A percentile compares a stretch with the other conserved stretches of the same genome.
phyloP scores from a whole-genome alignment of 2,888 invertebrate species.

The Stenichneumon culpator region DNA sequence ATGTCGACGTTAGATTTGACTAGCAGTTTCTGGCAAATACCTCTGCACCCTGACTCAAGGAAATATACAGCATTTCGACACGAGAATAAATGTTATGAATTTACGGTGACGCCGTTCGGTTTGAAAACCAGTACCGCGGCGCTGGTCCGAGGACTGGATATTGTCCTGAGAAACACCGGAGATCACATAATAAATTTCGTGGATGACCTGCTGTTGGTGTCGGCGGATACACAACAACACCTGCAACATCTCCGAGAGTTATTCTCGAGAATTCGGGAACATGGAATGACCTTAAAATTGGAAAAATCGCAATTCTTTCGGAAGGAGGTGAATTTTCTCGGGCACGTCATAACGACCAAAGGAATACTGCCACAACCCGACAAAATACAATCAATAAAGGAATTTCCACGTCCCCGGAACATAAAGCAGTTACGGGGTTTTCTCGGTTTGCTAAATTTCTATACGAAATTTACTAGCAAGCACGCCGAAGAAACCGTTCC shows the following conservation, averaged over 20 bases:
- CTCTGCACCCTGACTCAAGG: constrained; percentile 27
- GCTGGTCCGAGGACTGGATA: constrained; percentile 22
- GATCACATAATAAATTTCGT: constrained; percentile 42
- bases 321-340: no score
- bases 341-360: no score
- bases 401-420: constrained; percentile 68
- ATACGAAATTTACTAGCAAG: constrained; percentile 32
- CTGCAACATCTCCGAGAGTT: constrained; percentile 56
- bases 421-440: constrained; percentile 69
- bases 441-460: constrained; percentile 67
- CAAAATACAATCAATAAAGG: constrained; percentile 65
- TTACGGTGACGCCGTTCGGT: constrained; percentile 16
- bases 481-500: background rate
- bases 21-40: constrained; percentile 70
- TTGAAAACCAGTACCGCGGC: no score
- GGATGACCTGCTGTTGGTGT: constrained; percentile 41
- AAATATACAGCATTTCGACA: constrained; percentile 44
- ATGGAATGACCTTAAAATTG: constrained; percentile 55
- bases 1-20: background rate
- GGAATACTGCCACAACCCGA: constrained; percentile 66
- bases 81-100: background rate
- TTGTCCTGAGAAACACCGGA: background rate
- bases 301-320: no score
- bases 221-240: constrained; percentile 12
- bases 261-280: constrained; percentile 52